Evolutionary conservation across 2,797 vertebrate species (phyloP).

Genomic region (Spinibarbus caldwelli): DNA sequence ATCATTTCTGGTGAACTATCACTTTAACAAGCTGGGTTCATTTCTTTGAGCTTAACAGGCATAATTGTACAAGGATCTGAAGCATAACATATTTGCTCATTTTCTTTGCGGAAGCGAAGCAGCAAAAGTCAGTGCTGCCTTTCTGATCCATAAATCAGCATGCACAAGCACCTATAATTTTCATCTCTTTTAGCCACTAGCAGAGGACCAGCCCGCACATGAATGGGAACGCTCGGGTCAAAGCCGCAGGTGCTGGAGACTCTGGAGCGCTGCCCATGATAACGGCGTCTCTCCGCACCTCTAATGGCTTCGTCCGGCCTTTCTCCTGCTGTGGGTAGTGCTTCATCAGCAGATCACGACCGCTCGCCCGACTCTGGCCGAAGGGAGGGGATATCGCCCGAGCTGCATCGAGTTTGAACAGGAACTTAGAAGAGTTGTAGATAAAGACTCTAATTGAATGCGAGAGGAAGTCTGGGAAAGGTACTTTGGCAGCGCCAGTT

Average conservation of each 20-base stretch:
- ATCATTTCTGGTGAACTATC: no score
- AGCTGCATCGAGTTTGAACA: conserved; percentile 64
- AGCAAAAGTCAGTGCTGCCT: neutral
- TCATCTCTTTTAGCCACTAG: neutral
- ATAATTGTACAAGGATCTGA: no score
- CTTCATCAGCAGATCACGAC: conserved; percentile 49
- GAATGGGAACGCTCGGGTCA: neutral
- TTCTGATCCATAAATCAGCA: conserved; percentile 5
- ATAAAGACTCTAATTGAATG: conserved; percentile 75
- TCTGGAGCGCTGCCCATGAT: neutral
- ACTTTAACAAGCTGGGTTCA: no score
- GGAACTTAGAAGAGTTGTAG: conserved; percentile 65
- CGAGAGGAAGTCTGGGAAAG: conserved; percentile 76
- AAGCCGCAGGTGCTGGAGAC: neutral
- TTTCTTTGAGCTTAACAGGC: no score
- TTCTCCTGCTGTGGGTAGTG: conserved; percentile 3
- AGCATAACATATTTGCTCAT: neutral
- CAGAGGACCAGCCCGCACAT: neutral
- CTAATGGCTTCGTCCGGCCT: conserved; percentile 8
- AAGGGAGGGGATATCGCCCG: no score
- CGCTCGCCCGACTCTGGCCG: no score
- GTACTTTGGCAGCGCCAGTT: conserved; percentile 65
- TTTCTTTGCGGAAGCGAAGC: neutral
- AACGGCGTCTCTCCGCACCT: neutral
- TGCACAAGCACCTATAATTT: conserved; percentile 8